These are phyloP conservation scores for Pithys albifrons DNA, from an alignment of 2,113 vertebrate genomes.

Conservation along the genomic window DNA sequence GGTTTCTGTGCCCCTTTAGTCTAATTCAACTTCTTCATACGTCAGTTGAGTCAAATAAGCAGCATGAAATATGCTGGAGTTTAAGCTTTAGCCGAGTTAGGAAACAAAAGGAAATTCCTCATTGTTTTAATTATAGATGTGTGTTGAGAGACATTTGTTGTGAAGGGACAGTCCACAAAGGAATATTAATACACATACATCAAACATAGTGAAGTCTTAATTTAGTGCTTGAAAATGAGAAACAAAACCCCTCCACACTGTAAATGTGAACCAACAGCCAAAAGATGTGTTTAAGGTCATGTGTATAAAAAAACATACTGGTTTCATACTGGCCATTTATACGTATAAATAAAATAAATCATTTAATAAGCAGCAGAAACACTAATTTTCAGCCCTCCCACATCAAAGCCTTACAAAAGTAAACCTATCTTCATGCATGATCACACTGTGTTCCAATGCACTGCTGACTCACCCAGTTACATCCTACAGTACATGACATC, in stretches of 20 bases:
- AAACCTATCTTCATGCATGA: background rate
- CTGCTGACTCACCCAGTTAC: slow-evolving; percentile 56
- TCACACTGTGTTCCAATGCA: slow-evolving; percentile 1
- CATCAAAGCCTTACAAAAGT: background rate
- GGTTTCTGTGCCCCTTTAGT: background rate
- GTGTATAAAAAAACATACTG: background rate
- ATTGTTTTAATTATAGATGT: background rate
- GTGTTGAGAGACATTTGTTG: background rate
- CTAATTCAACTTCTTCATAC: background rate
- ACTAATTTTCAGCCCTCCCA: slow-evolving; percentile 1
- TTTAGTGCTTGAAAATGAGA: background rate
- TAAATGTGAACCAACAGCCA: background rate
- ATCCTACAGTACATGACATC: background rate
- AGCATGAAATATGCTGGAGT: background rate
- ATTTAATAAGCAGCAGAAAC: background rate
- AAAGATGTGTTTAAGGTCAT: background rate
- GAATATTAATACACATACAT: background rate
- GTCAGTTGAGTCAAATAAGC: background rate
- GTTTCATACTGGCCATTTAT: background rate
- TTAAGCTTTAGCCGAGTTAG: background rate
- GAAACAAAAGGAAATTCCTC: background rate
- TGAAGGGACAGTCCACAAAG: background rate
- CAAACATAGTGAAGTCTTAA: background rate
- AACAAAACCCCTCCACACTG: background rate
- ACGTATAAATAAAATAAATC: background rate